These are phyloP conservation scores for Acrobasis suavella DNA, from an alignment of 2,888 invertebrate species.

Conservation along the genomic window DNA sequence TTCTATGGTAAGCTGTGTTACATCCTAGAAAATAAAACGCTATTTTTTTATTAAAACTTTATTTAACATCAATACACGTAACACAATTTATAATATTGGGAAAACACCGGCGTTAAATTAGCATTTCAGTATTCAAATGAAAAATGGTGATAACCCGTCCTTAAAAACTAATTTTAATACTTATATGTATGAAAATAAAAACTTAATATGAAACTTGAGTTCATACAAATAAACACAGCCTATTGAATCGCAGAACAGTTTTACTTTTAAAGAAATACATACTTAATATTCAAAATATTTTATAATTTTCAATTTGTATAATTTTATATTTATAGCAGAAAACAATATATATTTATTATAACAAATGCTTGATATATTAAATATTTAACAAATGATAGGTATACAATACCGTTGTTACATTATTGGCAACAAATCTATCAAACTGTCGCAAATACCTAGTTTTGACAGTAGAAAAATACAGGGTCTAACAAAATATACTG, in stretches of 20 bases:
- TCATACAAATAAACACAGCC: slow-evolving; percentile 75
- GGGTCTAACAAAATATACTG: too few relatives aligned
- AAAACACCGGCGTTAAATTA: slow-evolving; percentile 44
- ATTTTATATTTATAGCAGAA: too few relatives aligned
- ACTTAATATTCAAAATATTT: too few relatives aligned
- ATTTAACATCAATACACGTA: slow-evolving; percentile 62
- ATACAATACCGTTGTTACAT: too few relatives aligned
- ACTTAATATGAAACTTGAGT: slow-evolving; percentile 55
- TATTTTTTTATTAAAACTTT: slow-evolving; percentile 37
- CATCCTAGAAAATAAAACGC: slow-evolving; percentile 14
- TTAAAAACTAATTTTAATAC: slow-evolving; percentile 40
- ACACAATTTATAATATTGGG: slow-evolving; percentile 36
- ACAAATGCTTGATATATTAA: slow-evolving; percentile 1
- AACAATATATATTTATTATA: neutral
- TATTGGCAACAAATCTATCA: too few relatives aligned
- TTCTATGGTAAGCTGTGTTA: neutral
- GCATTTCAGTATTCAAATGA: slow-evolving; percentile 28
- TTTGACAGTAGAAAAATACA: too few relatives aligned
- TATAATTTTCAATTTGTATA: too few relatives aligned
- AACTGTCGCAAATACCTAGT: too few relatives aligned
- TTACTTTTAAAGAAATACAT: slow-evolving; percentile 35
- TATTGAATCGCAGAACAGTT: slow-evolving; percentile 78
- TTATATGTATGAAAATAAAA: slow-evolving; percentile 41
- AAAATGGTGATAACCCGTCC: slow-evolving; percentile 27
- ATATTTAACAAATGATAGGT: neutral